These are phyloP conservation scores for Embidobia sp. DNA, from an alignment of 2,888 invertebrate genomes.

Conservation along the genomic window DNA sequence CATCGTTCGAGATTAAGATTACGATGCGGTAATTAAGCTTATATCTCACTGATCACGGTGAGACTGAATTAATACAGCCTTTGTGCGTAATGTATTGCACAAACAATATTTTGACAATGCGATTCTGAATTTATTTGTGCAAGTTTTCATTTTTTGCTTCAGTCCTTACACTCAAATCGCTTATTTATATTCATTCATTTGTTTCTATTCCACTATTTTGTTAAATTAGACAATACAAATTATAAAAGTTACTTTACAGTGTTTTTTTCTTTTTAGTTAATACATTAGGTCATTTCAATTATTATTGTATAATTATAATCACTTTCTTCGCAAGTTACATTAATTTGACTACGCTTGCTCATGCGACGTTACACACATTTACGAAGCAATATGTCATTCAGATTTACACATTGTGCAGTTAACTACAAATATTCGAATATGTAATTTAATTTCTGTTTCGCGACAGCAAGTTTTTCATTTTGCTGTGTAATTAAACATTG, in stretches of 20 bases:
- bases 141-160: too few relatives aligned
- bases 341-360: slow-evolving; percentile 77
- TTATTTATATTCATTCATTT: too few relatives aligned
- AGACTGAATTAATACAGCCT: slow-evolving; percentile 57
- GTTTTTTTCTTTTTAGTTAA: too few relatives aligned
- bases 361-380: slow-evolving; percentile 66
- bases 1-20: slow-evolving; percentile 68
- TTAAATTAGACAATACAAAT: too few relatives aligned
- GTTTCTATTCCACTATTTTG: too few relatives aligned
- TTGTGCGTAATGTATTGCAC: too few relatives aligned
- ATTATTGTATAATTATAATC: slow-evolving; percentile 46
- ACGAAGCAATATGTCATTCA: slow-evolving; percentile 27
- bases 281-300: slow-evolving; percentile 15
- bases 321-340: slow-evolving; percentile 72
- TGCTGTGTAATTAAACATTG: slow-evolving; percentile 6
- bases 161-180: too few relatives aligned
- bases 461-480: background rate
- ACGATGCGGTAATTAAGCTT: slow-evolving; percentile 64
- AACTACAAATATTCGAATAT: slow-evolving; percentile 18
- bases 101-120: slow-evolving; percentile 9
- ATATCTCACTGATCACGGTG: slow-evolving; percentile 61
- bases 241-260: too few relatives aligned
- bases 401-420: slow-evolving; percentile 34
- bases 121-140: too few relatives aligned
- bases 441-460: slow-evolving; percentile 25